Base-by-base conservation (phyloP, 2,888 invertebrate genomes). In the Orthosia cruda region DNA sequence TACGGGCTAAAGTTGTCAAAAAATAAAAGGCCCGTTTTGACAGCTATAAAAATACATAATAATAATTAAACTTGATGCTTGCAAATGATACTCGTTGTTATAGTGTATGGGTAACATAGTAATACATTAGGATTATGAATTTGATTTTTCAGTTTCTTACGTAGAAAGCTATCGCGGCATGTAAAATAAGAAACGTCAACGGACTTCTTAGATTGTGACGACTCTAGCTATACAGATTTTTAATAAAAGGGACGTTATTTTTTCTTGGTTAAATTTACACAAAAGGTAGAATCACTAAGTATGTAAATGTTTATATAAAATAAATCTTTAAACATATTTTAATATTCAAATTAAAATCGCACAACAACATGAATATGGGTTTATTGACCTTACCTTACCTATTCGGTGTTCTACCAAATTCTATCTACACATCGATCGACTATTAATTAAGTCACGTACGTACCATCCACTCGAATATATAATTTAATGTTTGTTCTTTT, bases 321-420 rank as follows among this genome's bases (percentile, higher is more conserved):
- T 61, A 64, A 64, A 45, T 45, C 13, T 13, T 23, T 1, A 7
- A 49, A 20, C 18, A 52, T 54, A 64, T 49, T 80, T 59, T 58
- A 61, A 81, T 32, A 32, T 81, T 68, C 45, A 65, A 65, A 61
- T 68, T 63, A 65, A 71, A 54, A 62, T 57, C 52, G 61, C 50
- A 75, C 54, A 57, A 57, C 1, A 50, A 49, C n/a, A 12, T 45
- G 7, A 20, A 32, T 49, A 75, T 61, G 71, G 26, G 83, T 85
- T 5, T 68, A 59, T 82, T 81, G 81, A 81, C 81, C 77, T 62
- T 20, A 81, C 81, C 77, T 62, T 26, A 58, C 32, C 18, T 32
- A 54, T 32, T 83, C 57, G 15, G 18, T 32, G 9, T 55, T 70
- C 20, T 50, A 67, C n/a, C n/a, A 13, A 55, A 61, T 65, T 59